Evolutionary conservation across 2,113 vertebrate species (phyloP).

Genomic region (Eudyptes chrysolophus): DNA sequence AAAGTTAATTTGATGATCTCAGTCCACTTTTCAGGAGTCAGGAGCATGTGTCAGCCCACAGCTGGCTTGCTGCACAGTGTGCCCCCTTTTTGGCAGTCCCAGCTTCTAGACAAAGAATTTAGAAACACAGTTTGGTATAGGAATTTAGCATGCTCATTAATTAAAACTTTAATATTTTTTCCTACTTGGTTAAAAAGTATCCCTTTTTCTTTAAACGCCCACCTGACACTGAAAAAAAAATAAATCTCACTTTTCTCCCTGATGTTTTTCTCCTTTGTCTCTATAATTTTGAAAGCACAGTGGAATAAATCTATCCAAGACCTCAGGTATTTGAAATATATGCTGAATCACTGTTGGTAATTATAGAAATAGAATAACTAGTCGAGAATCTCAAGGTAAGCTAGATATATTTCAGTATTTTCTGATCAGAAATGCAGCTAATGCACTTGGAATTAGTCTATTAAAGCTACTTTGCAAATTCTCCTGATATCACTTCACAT

Average conservation of each 20-base stretch:
- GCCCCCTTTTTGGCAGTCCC: not conserved
- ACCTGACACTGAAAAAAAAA: not conserved
- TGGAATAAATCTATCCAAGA: not conserved
- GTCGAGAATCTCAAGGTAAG: conserved; percentile 19
- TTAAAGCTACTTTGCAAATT: conserved; percentile 61
- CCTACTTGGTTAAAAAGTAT: not conserved
- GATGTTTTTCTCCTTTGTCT: not conserved
- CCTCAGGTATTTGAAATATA: not conserved
- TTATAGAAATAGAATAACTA: conserved; percentile 31
- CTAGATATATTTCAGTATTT: not conserved
- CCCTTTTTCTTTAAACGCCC: not conserved
- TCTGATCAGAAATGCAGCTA: conserved; percentile 61
- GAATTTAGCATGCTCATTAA: not conserved
- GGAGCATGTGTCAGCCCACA: not conserved
- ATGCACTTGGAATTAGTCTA: conserved; percentile 56
- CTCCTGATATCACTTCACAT: conserved; percentile 67
- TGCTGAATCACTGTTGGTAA: conserved; percentile 29
- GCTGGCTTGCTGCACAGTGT: fast-evolving
- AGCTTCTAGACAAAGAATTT: not conserved
- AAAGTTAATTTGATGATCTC: not conserved
- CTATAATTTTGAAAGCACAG: not conserved
- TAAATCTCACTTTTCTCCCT: not conserved
- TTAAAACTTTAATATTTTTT: not conserved
- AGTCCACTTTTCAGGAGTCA: not conserved
- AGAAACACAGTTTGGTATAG: not conserved